These are phyloP conservation scores for Cairina moschata DNA, from an alignment of 2,113 vertebrate genomes.

Conservation along the genomic window DNA sequence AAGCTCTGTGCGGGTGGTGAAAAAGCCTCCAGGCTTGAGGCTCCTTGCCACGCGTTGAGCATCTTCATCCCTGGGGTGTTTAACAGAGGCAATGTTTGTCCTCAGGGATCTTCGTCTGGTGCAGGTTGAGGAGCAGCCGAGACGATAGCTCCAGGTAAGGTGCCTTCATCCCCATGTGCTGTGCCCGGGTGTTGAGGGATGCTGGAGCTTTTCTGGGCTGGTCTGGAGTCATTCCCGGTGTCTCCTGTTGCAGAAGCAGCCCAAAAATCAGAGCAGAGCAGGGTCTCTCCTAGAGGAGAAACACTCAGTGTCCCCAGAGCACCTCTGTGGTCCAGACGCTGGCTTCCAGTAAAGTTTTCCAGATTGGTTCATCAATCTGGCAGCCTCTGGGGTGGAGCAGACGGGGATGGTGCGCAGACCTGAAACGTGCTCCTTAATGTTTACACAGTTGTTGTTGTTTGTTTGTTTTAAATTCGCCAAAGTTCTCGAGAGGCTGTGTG, in stretches of 20 bases:
- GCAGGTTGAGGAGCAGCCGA: not conserved
- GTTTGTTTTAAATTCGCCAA: not conserved
- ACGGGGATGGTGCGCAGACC: not conserved
- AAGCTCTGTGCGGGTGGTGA: not conserved
- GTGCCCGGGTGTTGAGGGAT: not conserved
- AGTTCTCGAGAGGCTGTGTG: not conserved
- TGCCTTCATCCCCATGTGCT: not conserved
- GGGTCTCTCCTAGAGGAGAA: not conserved
- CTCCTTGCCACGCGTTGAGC: not conserved
- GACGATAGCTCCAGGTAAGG: not conserved
- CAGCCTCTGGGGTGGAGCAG: not conserved
- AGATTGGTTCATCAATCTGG: not conserved
- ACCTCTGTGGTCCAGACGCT: not conserved
- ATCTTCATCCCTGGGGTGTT: not conserved
- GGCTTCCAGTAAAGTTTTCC: not conserved
- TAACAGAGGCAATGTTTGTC: not conserved
- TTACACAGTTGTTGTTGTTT: no score
- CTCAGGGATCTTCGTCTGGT: not conserved
- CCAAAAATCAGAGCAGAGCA: not conserved
- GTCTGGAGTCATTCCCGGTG: fast-evolving
- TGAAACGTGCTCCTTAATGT: not conserved
- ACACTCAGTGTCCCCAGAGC: not conserved
- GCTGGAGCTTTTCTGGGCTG: not conserved
- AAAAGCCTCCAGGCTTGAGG: not conserved
- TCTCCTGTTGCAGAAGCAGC: not conserved